Conservation (phyloP, 2,797 vertebrate genomes). For the Aldrovandia affinis region DNA sequence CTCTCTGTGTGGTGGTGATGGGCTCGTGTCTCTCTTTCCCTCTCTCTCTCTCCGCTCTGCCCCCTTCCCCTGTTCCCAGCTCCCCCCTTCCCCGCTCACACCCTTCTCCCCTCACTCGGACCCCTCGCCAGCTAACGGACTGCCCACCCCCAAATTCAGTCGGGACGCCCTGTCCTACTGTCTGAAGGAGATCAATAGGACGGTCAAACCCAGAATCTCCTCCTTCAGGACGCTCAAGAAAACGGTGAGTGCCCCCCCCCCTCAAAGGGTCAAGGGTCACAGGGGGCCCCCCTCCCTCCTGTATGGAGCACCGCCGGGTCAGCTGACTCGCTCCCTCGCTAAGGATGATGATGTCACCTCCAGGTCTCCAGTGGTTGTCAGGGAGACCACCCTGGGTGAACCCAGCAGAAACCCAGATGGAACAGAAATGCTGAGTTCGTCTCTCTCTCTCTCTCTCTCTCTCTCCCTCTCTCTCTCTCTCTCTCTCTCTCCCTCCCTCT, state of each 20-base stretch:
- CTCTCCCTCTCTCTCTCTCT: no score
- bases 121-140: slow-evolving; percentile 83
- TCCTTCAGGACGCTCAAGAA: slow-evolving; percentile 88
- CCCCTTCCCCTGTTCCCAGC: slow-evolving; percentile 58
- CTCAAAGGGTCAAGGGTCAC: slow-evolving; percentile 31
- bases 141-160: slow-evolving; percentile 88
- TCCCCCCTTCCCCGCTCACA: slow-evolving; percentile 74
- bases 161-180: slow-evolving; percentile 90
- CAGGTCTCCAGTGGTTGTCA: neutral
- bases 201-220: slow-evolving; percentile 92
- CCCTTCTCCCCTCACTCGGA: slow-evolving; percentile 74
- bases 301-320: neutral
- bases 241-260: slow-evolving; percentile 81
- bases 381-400: neutral
- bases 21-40: slow-evolving; percentile 75
- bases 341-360: neutral
- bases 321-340: neutral
- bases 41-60: neutral
- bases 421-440: no score
- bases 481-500: no score
- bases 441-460: no score
- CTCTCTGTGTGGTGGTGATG: slow-evolving; percentile 70
- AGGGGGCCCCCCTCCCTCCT: no score
- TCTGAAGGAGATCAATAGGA: slow-evolving; percentile 96
- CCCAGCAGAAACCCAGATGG: no score